Conservation (phyloP, 2,888 invertebrate species). For the Ormyrus thymus region DNA sequence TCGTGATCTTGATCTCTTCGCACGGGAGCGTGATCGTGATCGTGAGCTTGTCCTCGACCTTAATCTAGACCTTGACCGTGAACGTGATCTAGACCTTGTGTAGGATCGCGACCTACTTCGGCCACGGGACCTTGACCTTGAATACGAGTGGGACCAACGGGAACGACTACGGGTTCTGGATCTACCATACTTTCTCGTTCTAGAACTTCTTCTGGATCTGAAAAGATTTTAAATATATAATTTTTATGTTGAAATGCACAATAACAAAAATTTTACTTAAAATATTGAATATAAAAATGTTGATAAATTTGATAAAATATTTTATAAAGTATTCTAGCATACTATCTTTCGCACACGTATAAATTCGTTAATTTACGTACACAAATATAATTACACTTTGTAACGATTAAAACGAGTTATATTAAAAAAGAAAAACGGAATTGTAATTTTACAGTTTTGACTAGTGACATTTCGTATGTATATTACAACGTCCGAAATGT, state of each 20-base stretch:
- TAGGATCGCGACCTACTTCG: conserved; percentile 70
- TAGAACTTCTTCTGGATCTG: conserved; percentile 65
- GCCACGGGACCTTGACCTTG: conserved; percentile 68
- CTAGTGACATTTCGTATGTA: too few relatives aligned
- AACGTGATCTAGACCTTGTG: conserved; percentile 63
- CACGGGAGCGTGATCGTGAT: conserved; percentile 53
- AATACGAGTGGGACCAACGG: conserved; percentile 63
- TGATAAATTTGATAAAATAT: conserved; percentile 14
- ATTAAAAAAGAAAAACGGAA: not conserved
- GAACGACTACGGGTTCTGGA: conserved; percentile 70
- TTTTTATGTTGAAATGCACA: not conserved
- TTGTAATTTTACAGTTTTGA: not conserved
- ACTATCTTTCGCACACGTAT: too few relatives aligned
- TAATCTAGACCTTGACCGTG: conserved; percentile 63
- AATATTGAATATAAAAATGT: conserved; percentile 20
- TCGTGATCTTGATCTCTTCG: conserved; percentile 65
- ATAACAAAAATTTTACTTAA: conserved; percentile 10
- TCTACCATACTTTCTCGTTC: conserved; percentile 69
- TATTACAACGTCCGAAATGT: too few relatives aligned
- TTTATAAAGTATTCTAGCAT: not conserved
- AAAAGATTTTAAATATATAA: conserved; percentile 30
- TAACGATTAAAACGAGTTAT: too few relatives aligned
- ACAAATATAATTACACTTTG: too few relatives aligned
- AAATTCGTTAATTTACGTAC: too few relatives aligned
- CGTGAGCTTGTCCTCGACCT: conserved; percentile 64